Evolutionary conservation across 2,888 invertebrate species (phyloP).

Genomic region (Melipona beecheii): DNA sequence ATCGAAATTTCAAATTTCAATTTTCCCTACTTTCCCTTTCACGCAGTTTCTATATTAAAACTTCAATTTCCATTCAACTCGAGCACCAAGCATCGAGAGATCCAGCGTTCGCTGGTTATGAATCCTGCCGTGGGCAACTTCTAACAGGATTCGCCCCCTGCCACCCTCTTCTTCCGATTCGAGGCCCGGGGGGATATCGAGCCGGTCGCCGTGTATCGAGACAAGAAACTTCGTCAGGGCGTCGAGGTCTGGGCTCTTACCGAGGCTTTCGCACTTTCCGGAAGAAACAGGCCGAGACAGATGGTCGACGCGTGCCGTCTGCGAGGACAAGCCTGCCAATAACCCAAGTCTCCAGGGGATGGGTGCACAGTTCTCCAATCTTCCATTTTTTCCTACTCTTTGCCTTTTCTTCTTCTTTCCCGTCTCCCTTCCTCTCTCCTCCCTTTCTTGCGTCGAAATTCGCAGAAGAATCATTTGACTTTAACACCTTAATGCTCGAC

Average conservation of each 20-base stretch:
- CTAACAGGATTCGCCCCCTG: slow-evolving; percentile 21
- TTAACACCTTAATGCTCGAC: too few species aligned
- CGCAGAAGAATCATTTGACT: too few species aligned
- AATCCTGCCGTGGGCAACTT: slow-evolving; percentile 26
- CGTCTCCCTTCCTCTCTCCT: too few species aligned
- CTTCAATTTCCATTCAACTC: slow-evolving; percentile 28
- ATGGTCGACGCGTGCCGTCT: slow-evolving; percentile 71
- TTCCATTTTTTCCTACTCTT: neutral
- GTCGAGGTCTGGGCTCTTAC: slow-evolving; percentile 25
- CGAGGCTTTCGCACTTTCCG: slow-evolving; percentile 44
- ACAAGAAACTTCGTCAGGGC: slow-evolving; percentile 20
- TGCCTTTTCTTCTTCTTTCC: slow-evolving; percentile 2
- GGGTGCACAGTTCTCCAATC: neutral
- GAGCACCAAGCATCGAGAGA: slow-evolving; percentile 2
- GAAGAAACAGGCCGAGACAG: slow-evolving; percentile 63
- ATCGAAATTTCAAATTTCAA: neutral
- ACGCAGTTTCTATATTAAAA: slow-evolving; percentile 22
- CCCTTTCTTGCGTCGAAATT: too few species aligned
- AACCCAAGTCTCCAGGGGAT: slow-evolving; percentile 35
- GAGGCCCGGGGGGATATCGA: neutral
- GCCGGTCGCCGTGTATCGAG: slow-evolving; percentile 33
- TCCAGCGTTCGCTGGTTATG: slow-evolving; percentile 19
- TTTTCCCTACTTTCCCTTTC: neutral
- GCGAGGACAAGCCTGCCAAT: slow-evolving; percentile 67
- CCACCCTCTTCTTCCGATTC: slow-evolving; percentile 14